Evolutionary conservation across 1,140 invertebrate genomes (phyloP), one percentile per base, ranked within the genome.

Genomic region (Brachionus plicatilis): DNA sequence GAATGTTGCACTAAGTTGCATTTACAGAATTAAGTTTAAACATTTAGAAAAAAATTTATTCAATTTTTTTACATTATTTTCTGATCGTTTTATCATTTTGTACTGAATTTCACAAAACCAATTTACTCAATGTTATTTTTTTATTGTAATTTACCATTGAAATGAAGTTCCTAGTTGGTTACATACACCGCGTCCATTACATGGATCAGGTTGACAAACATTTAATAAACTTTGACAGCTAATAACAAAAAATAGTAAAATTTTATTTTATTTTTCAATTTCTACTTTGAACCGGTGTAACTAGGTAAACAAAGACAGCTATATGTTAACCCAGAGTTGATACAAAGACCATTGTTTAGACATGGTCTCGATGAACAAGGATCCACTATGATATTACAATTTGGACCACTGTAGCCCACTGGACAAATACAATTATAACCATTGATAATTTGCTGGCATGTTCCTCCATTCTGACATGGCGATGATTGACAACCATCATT

Each of bases 361-460:
- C 86, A 87, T 11, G 86, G 85, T 1, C 14, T 33, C 78, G 75
- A 82, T 1, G 29, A 33, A 45, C 85, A 85, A 11, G 56, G 14
- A 68, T 60, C 65, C 11, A 80, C 56, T 53, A 43, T 43, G 17
- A 70, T 41, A 2, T 60, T n/a, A 72, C 82, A 84, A 9, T 2
- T 14, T 11, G 11, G 24, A n/a, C 82, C 82, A 33, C 8, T 53
- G 33, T 6, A 84, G 78, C 87, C 87, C 17, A 82, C 83, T 20
- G 66, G 29, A 86, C 87, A 88, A 33, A 72, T 83, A 68, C 87
- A 88, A 47, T 20, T 79, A 41, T n/a, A 79, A 8, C 29, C 41
- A 20, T 24, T 24, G 7, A 41, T 2, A 29, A 20, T n/a, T 5
- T 0, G n/a, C 17, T 47, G 17, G 29, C 76, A 79, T 4, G 11